Conservation (phyloP, 2,797 vertebrate genomes). For the Sparus aurata region DNA sequence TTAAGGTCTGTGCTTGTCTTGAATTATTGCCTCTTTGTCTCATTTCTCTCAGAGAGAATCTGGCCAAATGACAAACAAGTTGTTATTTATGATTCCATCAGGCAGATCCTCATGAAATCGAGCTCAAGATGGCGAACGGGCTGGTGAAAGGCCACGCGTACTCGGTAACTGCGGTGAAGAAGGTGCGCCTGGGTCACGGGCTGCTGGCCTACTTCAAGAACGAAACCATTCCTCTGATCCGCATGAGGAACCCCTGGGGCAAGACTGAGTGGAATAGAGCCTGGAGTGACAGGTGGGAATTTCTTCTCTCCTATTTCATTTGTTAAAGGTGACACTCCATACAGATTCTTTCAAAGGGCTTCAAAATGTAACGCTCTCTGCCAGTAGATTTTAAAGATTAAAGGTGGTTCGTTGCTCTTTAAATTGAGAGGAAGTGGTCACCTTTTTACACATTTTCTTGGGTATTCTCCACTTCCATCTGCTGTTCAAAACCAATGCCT, state of each 20-base stretch:
- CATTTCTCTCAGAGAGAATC: background rate
- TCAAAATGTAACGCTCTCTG: background rate
- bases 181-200: slow-evolving; percentile 88
- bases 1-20: slow-evolving; percentile 82
- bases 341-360: background rate
- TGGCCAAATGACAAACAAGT: background rate
- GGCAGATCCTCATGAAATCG: slow-evolving; percentile 82
- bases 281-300: slow-evolving; percentile 93
- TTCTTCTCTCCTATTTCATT: background rate
- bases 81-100: slow-evolving; percentile 54
- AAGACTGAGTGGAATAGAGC: slow-evolving; percentile 92
- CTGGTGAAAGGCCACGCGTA: slow-evolving; percentile 94
- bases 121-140: slow-evolving; percentile 85
- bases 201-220: slow-evolving; percentile 87
- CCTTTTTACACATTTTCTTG: background rate
- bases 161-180: slow-evolving; percentile 91
- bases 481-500: background rate
- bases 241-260: slow-evolving; percentile 97
- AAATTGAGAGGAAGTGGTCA: background rate
- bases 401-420: background rate
- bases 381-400: background rate
- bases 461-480: background rate
- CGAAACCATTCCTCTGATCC: slow-evolving; percentile 92
- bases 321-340: background rate
- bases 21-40: background rate